These are phyloP conservation scores for Calliopum simillimum DNA, from an alignment of 2,888 invertebrate species.

Conservation along the genomic window DNA sequence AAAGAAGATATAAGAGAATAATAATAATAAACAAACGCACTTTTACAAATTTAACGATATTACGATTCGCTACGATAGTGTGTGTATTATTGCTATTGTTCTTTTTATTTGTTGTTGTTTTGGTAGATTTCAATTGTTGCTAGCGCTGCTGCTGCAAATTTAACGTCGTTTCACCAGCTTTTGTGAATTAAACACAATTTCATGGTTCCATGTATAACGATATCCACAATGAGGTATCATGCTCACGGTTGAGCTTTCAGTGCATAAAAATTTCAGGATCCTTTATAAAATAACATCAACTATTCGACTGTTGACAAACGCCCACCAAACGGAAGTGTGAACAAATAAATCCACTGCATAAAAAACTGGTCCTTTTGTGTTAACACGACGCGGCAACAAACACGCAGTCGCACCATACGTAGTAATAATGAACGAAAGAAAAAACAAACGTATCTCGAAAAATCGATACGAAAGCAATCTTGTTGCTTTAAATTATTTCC, in stretches of 20 bases:
- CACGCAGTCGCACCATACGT: neutral
- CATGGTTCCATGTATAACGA: constrained; percentile 92
- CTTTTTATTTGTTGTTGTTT: constrained; percentile 16
- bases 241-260: constrained; percentile 62
- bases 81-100: constrained; percentile 13
- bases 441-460: neutral
- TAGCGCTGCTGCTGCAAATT: constrained; percentile 57
- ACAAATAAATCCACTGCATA: neutral
- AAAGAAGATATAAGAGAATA: constrained; percentile 13
- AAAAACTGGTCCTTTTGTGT: neutral
- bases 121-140: constrained; percentile 36
- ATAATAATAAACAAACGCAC: constrained; percentile 18
- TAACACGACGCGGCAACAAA: neutral
- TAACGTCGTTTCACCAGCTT: constrained; percentile 94
- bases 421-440: neutral
- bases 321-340: neutral
- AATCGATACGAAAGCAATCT: neutral
- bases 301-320: neutral
- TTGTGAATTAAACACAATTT: constrained; percentile 92
- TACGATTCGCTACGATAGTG: no score
- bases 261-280: neutral
- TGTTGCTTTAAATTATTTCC: neutral
- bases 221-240: constrained; percentile 76
- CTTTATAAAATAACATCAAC: constrained; percentile 2
- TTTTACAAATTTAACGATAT: constrained; percentile 2